Evolutionary conservation across 2,888 invertebrate genomes (phyloP).

Genomic region (Macrosoma leucophasiata): DNA sequence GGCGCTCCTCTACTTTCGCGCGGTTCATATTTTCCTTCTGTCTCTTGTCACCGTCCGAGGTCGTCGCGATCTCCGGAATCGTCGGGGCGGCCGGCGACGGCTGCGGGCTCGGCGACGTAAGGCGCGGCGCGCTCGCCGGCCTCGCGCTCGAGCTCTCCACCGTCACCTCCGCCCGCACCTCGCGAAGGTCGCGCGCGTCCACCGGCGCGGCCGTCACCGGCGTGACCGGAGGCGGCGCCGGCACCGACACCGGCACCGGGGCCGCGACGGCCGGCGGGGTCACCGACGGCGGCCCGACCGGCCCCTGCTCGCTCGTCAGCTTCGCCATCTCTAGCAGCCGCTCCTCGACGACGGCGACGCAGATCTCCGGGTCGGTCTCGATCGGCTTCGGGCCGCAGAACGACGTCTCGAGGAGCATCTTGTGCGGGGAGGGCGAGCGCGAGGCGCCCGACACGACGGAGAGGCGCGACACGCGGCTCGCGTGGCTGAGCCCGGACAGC

Average conservation of each 20-base stretch:
- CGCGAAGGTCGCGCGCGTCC: slow-evolving; percentile 50
- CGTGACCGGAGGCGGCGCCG: slow-evolving; percentile 16
- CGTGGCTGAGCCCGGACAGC: slow-evolving; percentile 48
- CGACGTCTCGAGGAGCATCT: slow-evolving; percentile 91
- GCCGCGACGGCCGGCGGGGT: slow-evolving; percentile 14
- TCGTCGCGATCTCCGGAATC: slow-evolving; percentile 21
- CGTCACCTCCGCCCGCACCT: slow-evolving; percentile 55
- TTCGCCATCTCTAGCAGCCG: slow-evolving; percentile 61
- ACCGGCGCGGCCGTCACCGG: no score
- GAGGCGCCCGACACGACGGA: slow-evolving; percentile 73
- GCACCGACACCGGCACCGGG: slow-evolving; percentile 14
- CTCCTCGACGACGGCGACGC: slow-evolving; percentile 64
- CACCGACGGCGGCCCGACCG: slow-evolving; percentile 13
- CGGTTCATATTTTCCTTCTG: slow-evolving; percentile 48
- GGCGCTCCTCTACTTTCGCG: slow-evolving; percentile 46
- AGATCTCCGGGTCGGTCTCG: slow-evolving; percentile 67
- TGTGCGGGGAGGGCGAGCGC: slow-evolving; percentile 92
- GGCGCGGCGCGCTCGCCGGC: slow-evolving; percentile 24
- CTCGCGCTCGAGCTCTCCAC: slow-evolving; percentile 38
- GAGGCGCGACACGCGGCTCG: slow-evolving; percentile 52
- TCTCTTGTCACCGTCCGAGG: slow-evolving; percentile 41
- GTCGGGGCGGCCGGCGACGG: slow-evolving; percentile 15
- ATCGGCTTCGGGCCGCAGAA: slow-evolving; percentile 91
- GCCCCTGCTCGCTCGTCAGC: slow-evolving; percentile 18
- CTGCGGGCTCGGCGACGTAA: slow-evolving; percentile 25